Base-by-base conservation (phyloP, 2,888 invertebrate species). In the Disparrhopalites patrizii region DNA sequence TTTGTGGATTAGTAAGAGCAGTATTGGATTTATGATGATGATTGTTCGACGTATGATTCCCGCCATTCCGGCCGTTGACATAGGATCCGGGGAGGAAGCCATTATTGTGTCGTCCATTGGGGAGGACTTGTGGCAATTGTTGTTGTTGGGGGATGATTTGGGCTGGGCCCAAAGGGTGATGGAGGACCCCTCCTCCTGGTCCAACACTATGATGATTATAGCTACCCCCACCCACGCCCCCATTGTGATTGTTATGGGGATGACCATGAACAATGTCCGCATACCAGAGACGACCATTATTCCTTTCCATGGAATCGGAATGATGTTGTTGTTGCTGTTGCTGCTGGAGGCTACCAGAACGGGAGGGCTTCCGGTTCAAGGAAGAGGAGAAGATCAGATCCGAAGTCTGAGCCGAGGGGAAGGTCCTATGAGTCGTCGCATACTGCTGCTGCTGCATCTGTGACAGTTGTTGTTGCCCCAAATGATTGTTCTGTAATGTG, bases 351-450 rank as follows among this genome's bases (percentile, higher is more conserved):
- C 61, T 64, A 18, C 68, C 65, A 58, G 52, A 65, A 58, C 23
- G 61, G 51, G 55, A 65, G 57, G 36, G 63, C 50, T 74, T 74
- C 8, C 74, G 70, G 51, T 71, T 73, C 55, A 74, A 56, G 20
- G 47, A 47, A 15, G 72, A 73, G 25, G 74, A 74, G 54, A 73
- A 74, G 36, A 72, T 72, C 61, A 74, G 68, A 61, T 74, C 74
- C 15, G 73, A 69, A 33, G 71, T 64, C 55, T 71, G 73, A 56
- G 72, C 70, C 58, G 74, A 67, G 36, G 74, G 74, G 60, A 75
- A 75, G 23, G 74, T 75, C 15, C 74, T 69, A 62, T 75, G 74
- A 10, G 73, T 73, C 18, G 74, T 75, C 38, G 73, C 72, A 60
- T 72, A 72, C 3, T 50, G 61, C 38, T 66, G 63, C 8, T 36